These are phyloP conservation scores for Manis crassicaudata DNA, from an alignment of 2,797 vertebrate species.

Conservation along the genomic window DNA sequence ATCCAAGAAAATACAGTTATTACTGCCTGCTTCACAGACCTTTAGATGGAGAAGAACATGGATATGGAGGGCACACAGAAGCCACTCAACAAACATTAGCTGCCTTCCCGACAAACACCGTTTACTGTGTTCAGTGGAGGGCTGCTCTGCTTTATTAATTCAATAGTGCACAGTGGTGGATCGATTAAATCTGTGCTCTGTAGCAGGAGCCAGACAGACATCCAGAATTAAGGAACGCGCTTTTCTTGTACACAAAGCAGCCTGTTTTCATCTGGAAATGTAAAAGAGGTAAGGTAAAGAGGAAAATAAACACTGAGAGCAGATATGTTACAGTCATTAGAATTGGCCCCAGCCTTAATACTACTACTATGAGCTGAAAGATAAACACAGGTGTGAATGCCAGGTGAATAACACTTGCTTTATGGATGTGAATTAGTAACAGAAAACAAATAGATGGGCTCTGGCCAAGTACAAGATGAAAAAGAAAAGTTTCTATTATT, in stretches of 20 bases:
- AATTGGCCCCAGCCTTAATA: neutral
- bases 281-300: neutral
- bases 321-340: neutral
- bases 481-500: neutral
- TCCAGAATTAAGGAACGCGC: neutral
- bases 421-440: neutral
- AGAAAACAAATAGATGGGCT: slow-evolving; percentile 8
- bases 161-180: neutral
- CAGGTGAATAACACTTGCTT: neutral
- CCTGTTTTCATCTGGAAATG: neutral
- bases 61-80: neutral
- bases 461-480: neutral
- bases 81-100: neutral
- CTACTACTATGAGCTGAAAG: neutral
- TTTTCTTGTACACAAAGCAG: neutral
- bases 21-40: neutral
- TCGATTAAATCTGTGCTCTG: neutral
- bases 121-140: accelerated
- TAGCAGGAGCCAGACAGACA: neutral
- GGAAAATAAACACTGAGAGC: neutral
- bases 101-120: neutral
- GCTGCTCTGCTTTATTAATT: neutral
- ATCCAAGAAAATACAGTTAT: neutral
- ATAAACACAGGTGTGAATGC: neutral
- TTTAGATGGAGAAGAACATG: neutral